Conservation (phyloP, 2,888 invertebrate species). For the Scelioninae gen. 2 region DNA sequence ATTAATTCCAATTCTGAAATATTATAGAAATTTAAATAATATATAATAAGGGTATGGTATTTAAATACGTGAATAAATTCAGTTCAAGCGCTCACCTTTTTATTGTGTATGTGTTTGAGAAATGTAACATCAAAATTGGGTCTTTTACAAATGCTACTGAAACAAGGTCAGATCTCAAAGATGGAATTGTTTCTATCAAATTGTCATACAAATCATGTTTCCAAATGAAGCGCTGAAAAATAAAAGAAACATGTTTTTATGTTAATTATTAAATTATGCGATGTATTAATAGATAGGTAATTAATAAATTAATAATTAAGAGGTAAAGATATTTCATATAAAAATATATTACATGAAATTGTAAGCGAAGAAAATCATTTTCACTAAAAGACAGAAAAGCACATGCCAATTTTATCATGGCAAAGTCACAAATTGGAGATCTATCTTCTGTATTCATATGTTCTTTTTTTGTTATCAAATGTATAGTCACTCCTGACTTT, state of each 20-base stretch:
- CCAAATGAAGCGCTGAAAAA: conserved; percentile 69
- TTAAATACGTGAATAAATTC: neutral
- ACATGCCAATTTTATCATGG: no score
- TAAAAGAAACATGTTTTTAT: no score
- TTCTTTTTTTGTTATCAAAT: conserved; percentile 76
- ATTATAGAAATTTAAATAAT: neutral
- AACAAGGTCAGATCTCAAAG: conserved; percentile 82
- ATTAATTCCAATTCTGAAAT: no score
- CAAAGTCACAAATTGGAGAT: no score
- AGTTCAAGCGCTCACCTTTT: conserved; percentile 74
- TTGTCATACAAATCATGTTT: conserved; percentile 79
- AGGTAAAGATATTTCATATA: no score
- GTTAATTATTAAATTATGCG: no score
- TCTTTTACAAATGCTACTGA: conserved; percentile 86
- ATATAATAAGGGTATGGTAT: no score
- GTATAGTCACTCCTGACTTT: conserved; percentile 77
- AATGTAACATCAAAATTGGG: conserved; percentile 83
- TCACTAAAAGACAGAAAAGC: no score
- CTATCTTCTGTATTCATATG: no score
- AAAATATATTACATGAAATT: no score
- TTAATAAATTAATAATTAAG: no score
- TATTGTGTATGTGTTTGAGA: conserved; percentile 82
- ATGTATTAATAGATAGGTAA: conserved; percentile 63
- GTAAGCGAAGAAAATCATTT: no score
- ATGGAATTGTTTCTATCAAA: conserved; percentile 83